Percentiles rank a stretch among this genome's conserved stretches.
Evolutionary conservation across 2,888 invertebrate species (phyloP).

Genomic region (Phortica magna): DNA sequence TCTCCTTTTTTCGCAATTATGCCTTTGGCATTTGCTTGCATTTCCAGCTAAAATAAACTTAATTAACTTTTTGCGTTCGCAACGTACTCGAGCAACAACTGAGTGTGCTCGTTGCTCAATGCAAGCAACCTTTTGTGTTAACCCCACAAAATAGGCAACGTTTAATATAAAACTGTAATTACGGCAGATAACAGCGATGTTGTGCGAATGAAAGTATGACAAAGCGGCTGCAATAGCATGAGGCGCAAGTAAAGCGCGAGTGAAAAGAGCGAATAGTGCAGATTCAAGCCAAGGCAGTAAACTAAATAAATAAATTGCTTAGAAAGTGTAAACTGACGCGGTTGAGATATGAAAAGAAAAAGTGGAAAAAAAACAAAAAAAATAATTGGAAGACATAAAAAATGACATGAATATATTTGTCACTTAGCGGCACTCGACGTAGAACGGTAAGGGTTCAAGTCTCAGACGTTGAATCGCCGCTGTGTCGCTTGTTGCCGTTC

Average conservation of each 20-base stretch:
- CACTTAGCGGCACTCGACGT: constrained; percentile 52
- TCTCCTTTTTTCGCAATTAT: constrained; percentile 44
- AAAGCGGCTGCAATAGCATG: constrained; percentile 5
- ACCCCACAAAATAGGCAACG: constrained; percentile 24
- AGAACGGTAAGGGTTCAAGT: not conserved
- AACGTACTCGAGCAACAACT: not conserved
- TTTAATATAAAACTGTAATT: constrained; percentile 54
- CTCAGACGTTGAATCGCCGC: not conserved
- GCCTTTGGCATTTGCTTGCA: constrained; percentile 65
- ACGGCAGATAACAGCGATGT: constrained; percentile 61
- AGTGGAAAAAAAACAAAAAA: not conserved
- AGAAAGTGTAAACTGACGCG: constrained; percentile 62
- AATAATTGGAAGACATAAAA: not conserved
- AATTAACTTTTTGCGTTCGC: constrained; percentile 64
- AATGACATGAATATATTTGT: constrained; percentile 57
- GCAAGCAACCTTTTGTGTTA: constrained; percentile 25
- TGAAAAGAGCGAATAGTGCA: not conserved
- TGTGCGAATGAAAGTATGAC: not conserved
- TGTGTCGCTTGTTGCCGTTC: not conserved
- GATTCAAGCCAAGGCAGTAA: not conserved
- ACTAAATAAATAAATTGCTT: constrained; percentile 61
- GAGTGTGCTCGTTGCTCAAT: not conserved
- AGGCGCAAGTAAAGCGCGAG: not conserved
- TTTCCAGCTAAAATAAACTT: constrained; percentile 64
- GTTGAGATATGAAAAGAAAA: not conserved